Conservation (phyloP, 2,797 vertebrate species). For the Leptoclinus maculatus region DNA sequence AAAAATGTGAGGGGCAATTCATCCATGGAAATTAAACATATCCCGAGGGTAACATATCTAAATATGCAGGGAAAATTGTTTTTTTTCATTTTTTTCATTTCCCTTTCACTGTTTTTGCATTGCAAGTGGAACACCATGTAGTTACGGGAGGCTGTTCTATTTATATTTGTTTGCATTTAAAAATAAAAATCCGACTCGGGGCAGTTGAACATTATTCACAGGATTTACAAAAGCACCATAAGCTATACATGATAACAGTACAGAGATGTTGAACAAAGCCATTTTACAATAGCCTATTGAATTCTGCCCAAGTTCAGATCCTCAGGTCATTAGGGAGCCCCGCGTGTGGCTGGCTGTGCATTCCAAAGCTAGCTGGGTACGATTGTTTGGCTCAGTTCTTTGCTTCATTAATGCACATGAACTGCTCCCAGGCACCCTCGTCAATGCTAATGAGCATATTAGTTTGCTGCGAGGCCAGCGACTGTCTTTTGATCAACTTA, state of each 20-base stretch:
- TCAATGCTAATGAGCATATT: slow-evolving; percentile 85
- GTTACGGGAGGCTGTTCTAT: slow-evolving; percentile 50
- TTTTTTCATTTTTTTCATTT: slow-evolving; percentile 23
- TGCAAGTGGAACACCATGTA: slow-evolving; percentile 58
- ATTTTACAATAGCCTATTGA: slow-evolving; percentile 73
- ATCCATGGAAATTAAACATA: slow-evolving; percentile 77
- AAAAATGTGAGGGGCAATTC: slow-evolving; percentile 68
- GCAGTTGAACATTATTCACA: slow-evolving; percentile 71
- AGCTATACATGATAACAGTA: slow-evolving; percentile 68
- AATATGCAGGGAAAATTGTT: slow-evolving; percentile 70
- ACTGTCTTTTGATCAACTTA: slow-evolving; percentile 82
- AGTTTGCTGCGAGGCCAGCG: slow-evolving; percentile 74
- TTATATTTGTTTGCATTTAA: slow-evolving; percentile 75
- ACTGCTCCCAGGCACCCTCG: slow-evolving; percentile 74
- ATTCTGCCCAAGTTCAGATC: slow-evolving; percentile 71
- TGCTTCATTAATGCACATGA: slow-evolving; percentile 84
- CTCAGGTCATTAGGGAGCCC: slow-evolving; percentile 79
- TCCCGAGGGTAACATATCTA: slow-evolving; percentile 71
- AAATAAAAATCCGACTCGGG: slow-evolving; percentile 69
- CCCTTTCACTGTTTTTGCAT: slow-evolving; percentile 50
- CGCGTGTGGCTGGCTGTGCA: slow-evolving; percentile 66
- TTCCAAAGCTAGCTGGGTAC: slow-evolving; percentile 68
- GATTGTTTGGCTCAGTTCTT: slow-evolving; percentile 80
- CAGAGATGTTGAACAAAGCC: slow-evolving; percentile 73
- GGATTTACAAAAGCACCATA: slow-evolving; percentile 70